Conservation (phyloP, 2,113 vertebrate genomes). For the Piaya cayana region DNA sequence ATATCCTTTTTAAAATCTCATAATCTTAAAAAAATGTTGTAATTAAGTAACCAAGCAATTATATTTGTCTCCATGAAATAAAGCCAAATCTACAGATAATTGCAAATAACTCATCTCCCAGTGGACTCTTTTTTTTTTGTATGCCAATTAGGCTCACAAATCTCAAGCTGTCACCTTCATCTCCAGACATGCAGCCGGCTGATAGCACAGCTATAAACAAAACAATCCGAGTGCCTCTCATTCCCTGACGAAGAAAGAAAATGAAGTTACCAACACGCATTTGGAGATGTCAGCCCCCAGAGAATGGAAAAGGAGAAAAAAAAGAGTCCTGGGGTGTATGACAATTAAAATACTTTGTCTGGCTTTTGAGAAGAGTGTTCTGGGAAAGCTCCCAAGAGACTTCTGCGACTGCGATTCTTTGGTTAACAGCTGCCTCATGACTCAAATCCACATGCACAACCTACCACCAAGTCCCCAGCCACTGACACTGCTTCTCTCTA, state of each 20-base stretch:
- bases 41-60: constrained; percentile 68
- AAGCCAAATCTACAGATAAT: constrained; percentile 70
- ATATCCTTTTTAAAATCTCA: constrained; percentile 56
- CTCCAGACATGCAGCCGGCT: constrained; percentile 30
- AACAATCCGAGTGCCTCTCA: constrained; percentile 20
- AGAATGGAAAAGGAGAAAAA: neutral
- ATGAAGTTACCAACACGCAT: constrained; percentile 45
- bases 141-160: constrained; percentile 67
- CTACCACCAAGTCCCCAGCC: neutral
- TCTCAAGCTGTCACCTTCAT: constrained; percentile 70
- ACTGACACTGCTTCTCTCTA: neutral
- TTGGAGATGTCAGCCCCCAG: constrained; percentile 2
- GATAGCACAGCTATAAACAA: constrained; percentile 48
- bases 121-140: constrained; percentile 10
- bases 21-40: constrained; percentile 59
- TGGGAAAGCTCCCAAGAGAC: neutral
- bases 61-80: constrained; percentile 67
- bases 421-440: neutral
- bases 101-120: constrained; percentile 63
- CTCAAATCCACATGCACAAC: neutral
- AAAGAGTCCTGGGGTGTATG: neutral
- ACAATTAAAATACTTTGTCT: neutral
- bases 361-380: neutral
- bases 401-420: neutral
- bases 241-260: constrained; percentile 23